These are phyloP conservation scores for Cheilinus undulatus DNA, from an alignment of 2,113 vertebrate genomes.

Conservation along the genomic window DNA sequence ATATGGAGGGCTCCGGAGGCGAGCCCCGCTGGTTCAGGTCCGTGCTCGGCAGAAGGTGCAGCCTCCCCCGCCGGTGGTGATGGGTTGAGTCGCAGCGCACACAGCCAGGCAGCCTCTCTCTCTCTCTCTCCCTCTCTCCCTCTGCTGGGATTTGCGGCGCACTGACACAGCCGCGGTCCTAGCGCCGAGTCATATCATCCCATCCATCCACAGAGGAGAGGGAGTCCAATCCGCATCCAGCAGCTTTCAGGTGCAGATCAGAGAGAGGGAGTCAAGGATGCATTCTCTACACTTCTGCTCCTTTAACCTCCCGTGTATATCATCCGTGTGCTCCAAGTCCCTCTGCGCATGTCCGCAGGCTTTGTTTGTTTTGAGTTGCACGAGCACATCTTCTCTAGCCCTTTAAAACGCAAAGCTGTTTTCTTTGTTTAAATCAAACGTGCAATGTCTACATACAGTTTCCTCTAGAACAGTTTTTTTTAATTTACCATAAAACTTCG, in stretches of 20 bases:
- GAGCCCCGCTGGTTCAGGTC: constrained; percentile 67
- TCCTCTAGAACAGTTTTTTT: too few species aligned
- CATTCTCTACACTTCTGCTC: not conserved
- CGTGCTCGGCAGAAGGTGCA: constrained; percentile 48
- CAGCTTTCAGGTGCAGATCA: constrained; percentile 25
- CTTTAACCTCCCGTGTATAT: not conserved
- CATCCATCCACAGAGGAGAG: constrained; percentile 1
- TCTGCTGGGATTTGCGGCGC: constrained; percentile 68
- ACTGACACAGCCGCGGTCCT: constrained; percentile 78
- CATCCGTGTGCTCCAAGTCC: not conserved
- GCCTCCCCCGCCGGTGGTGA: constrained; percentile 69
- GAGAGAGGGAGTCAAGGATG: too few species aligned
- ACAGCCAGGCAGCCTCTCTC: constrained; percentile 47
- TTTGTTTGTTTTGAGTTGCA: constrained; percentile 1
- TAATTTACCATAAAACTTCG: too few species aligned
- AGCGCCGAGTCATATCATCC: constrained; percentile 74
- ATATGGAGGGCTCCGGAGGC: constrained; percentile 77
- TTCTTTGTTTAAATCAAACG: not conserved
- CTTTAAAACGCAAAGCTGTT: constrained; percentile 43
- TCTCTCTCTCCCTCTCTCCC: constrained; percentile 38
- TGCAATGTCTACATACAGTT: constrained; percentile 1
- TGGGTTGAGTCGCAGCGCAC: constrained; percentile 59
- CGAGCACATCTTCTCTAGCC: constrained; percentile 10
- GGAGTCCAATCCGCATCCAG: constrained; percentile 36
- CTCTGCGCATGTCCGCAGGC: not conserved